Evolutionary conservation across 2,888 invertebrate genomes (phyloP), one percentile per base, ranked within the genome.

Genomic region (Drosophila buzzatii): DNA sequence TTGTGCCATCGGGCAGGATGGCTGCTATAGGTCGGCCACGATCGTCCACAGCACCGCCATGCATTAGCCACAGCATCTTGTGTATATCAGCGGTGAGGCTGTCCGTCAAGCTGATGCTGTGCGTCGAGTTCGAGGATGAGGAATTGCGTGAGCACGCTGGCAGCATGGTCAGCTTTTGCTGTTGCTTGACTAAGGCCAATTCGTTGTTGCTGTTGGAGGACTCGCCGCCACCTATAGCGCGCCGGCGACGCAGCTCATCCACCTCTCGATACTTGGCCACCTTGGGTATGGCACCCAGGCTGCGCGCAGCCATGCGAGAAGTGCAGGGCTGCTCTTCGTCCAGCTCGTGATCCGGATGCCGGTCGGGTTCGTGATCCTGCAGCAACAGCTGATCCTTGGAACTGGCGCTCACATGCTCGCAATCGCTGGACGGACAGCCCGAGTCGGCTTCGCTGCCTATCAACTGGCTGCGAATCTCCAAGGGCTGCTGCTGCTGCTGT

Each of bases 311-410:
- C 73, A 81, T 81, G 41, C 89, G 81, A 0, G 80, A 81, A 6
- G 82, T 77, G 52, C 74, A 78, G 0, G 86, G 80, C 44, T 82
- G 84, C 47, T 90, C 84, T 57, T 85, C 76, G 9, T 85, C 89
- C 0, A 33, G 16, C 1, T 33, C 56, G 6, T 81, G 80, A 45
- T 88, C 79, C 53, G 79, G 52, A 9, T 35, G 53, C 16, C 94
- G 92, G 94, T 94, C 73, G 57, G 41, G 37, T 9, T 45, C 62
- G 8, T 52, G 64, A 2, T 94, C 92, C 94, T 94, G 73, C 70
- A 53, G 76, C 39, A 96, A 93, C 16, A 96, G 93, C 81, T 95
- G 95, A 92, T 96, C 96, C 93, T 96, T 96, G 16, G 96, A 96
- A 86, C 95, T 95, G 33, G 95, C 95, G 90, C 95, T 96, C 47